Conservation (phyloP, 2,797 vertebrate genomes). For the Rhadinocentrus ornatus region DNA sequence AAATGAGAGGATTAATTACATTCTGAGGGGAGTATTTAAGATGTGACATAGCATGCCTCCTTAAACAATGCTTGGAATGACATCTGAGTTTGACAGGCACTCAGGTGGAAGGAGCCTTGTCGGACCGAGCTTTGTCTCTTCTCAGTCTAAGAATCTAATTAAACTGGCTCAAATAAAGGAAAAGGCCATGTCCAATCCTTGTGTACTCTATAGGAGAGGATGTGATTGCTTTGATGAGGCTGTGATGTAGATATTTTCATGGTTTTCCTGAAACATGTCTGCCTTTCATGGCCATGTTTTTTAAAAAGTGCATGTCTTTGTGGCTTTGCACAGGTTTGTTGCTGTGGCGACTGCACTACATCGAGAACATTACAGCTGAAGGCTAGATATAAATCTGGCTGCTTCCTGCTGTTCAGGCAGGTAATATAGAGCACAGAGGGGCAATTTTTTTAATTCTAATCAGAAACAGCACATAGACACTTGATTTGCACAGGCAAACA, state of each 20-base stretch:
- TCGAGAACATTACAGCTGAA: constrained; percentile 68
- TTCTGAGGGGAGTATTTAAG: constrained; percentile 61
- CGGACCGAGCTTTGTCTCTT: constrained; percentile 36
- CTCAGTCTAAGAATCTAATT: constrained; percentile 62
- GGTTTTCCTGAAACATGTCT: neutral
- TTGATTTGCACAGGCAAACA: neutral
- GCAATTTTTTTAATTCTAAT: constrained; percentile 63
- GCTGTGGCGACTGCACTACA: constrained; percentile 51
- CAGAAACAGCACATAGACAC: constrained; percentile 36
- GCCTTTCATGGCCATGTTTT: neutral
- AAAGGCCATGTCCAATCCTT: constrained; percentile 53
- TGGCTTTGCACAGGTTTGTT: constrained; percentile 16
- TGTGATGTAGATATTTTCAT: constrained; percentile 44
- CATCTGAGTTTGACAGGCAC: constrained; percentile 54
- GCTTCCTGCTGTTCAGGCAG: constrained; percentile 54
- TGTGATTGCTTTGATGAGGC: constrained; percentile 29
- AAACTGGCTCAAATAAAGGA: constrained; percentile 53
- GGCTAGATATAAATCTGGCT: constrained; percentile 73
- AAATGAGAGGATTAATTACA: constrained; percentile 71
- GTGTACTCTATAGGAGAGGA: constrained; percentile 17
- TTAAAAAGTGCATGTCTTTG: neutral
- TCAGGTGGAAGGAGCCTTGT: constrained; percentile 31
- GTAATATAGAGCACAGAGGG: constrained; percentile 42
- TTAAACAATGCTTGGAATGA: constrained; percentile 35
- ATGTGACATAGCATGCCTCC: constrained; percentile 50